Evolutionary conservation across 2,888 invertebrate species (phyloP).

Genomic region (Drosophila pseudotakahashii): DNA sequence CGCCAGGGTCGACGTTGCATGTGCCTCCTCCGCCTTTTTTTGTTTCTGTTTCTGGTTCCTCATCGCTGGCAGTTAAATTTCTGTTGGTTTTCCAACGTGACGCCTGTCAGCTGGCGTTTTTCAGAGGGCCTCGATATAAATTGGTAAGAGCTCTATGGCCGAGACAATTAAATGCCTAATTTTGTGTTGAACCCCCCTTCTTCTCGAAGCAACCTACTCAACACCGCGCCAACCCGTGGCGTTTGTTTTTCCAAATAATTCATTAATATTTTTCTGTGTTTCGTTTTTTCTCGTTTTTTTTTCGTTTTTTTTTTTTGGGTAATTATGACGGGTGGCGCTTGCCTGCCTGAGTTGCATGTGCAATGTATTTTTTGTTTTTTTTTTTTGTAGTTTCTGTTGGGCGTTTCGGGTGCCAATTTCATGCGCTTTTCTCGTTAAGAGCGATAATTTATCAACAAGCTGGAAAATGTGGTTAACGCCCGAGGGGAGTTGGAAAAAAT

Average conservation of each 20-base stretch:
- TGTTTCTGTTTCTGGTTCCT: background rate
- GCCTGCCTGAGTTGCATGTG: constrained; percentile 68
- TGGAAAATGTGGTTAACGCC: constrained; percentile 22
- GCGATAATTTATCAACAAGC: constrained; percentile 45
- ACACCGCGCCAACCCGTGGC: constrained; percentile 24
- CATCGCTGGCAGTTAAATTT: constrained; percentile 69
- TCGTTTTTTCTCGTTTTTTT: constrained; percentile 18
- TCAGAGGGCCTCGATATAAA: constrained; percentile 30
- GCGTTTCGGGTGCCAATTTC: constrained; percentile 37
- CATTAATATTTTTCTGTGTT: constrained; percentile 81
- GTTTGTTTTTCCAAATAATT: constrained; percentile 83
- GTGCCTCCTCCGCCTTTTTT: constrained; percentile 46
- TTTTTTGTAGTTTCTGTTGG: constrained; percentile 8
- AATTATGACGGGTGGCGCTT: constrained; percentile 80
- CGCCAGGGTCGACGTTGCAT: constrained; percentile 55
- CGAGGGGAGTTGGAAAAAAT: constrained; percentile 3
- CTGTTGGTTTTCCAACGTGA: constrained; percentile 75
- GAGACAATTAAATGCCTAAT: constrained; percentile 80
- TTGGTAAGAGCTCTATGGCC: constrained; percentile 40
- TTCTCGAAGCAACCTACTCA: background rate
- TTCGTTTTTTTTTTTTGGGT: constrained; percentile 49
- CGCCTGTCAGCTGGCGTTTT: constrained; percentile 75
- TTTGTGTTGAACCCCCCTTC: constrained; percentile 52
- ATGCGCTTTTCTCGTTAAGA: constrained; percentile 50
- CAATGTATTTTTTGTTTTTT: too few species aligned